Conservation (phyloP, 2,797 vertebrate genomes). For the Echeneis naucrates region DNA sequence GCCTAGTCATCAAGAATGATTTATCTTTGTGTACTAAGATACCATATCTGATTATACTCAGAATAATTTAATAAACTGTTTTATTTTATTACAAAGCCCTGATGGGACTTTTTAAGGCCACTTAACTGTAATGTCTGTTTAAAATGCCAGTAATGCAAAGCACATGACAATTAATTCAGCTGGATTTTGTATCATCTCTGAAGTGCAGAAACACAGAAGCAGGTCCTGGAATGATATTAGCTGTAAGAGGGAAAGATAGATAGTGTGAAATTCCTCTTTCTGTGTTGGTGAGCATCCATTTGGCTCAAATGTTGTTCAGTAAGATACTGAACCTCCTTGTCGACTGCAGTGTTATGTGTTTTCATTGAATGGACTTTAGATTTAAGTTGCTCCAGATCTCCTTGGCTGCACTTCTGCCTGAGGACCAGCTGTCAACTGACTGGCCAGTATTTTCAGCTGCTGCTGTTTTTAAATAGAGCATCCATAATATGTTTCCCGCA, state of each 20-base stretch:
- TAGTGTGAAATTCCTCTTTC: background rate
- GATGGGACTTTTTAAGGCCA: background rate
- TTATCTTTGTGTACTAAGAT: background rate
- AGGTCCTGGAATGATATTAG: slow-evolving; percentile 5
- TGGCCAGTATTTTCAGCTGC: slow-evolving; percentile 47
- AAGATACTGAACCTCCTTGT: background rate
- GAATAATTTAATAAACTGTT: background rate
- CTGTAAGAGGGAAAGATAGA: background rate
- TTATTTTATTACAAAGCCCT: background rate
- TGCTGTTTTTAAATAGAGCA: slow-evolving; percentile 63
- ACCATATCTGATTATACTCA: background rate
- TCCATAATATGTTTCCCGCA: slow-evolving; percentile 32
- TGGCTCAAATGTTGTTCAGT: slow-evolving; percentile 1
- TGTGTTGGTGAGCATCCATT: slow-evolving; percentile 17
- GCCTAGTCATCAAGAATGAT: background rate
- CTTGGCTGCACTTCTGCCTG: slow-evolving; percentile 32
- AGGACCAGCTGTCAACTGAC: slow-evolving; percentile 38
- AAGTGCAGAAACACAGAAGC: background rate
- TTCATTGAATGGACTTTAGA: slow-evolving; percentile 22
- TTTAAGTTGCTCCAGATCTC: slow-evolving; percentile 37
- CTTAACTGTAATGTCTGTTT: background rate
- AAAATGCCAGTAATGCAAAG: background rate
- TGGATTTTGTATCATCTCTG: background rate
- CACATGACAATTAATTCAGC: background rate
- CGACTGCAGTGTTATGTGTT: slow-evolving; percentile 15